Conservation (phyloP, 2,113 vertebrate genomes). For the Seriola dumerili region DNA sequence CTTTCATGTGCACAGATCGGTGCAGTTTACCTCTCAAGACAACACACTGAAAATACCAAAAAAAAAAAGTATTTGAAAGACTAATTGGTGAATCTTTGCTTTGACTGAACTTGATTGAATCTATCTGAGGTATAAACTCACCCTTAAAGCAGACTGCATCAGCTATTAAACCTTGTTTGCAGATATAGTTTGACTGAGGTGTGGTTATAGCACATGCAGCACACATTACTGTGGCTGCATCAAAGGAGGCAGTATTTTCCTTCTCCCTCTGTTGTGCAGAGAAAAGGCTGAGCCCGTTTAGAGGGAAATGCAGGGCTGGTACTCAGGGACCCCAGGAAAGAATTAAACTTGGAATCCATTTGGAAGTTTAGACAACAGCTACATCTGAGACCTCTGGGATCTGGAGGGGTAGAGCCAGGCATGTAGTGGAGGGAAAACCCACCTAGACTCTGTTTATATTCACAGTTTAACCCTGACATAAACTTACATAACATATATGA, state of each 20-base stretch:
- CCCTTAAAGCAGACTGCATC: neutral
- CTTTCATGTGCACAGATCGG: conserved; percentile 8
- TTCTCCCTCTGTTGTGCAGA: conserved; percentile 6
- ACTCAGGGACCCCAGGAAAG: conserved; percentile 28
- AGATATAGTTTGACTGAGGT: conserved; percentile 12
- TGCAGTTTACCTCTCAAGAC: neutral
- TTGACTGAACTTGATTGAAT: conserved; percentile 17
- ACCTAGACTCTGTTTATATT: neutral
- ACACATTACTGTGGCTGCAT: conserved; percentile 27
- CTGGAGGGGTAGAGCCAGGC: neutral
- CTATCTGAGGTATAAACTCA: conserved; percentile 5
- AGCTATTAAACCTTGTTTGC: conserved; percentile 11
- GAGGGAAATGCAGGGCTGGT: conserved; percentile 21
- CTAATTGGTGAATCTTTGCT: neutral
- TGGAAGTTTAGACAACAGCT: conserved; percentile 17
- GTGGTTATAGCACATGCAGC: neutral
- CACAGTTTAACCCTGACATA: neutral
- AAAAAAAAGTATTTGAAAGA: neutral
- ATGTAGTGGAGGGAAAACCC: neutral
- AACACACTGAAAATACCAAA: neutral
- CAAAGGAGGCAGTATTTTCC: neutral
- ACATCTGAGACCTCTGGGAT: conserved; percentile 27
- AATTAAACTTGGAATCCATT: conserved; percentile 38
- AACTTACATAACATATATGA: neutral
- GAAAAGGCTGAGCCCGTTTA: conserved; percentile 22